Base-by-base conservation (phyloP, 2,113 vertebrate species). In the Thunnus thynnus region DNA sequence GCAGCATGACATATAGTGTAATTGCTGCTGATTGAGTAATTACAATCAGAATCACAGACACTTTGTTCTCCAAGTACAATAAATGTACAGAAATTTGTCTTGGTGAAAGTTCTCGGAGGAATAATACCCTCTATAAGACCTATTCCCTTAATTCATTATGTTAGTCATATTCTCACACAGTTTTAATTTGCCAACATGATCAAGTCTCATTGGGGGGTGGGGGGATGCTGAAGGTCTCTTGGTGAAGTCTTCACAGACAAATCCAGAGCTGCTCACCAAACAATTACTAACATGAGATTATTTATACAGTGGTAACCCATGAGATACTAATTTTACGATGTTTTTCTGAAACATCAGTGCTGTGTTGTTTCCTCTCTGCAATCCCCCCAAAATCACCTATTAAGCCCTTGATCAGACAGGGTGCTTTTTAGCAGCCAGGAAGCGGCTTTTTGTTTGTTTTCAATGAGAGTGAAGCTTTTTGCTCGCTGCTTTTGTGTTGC, bases 121-220 rank as follows among this genome's bases (percentile, higher is more conserved):
- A 57, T 65, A 18, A 78, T 52, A 0, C 2, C 54, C 51, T 72
- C 51, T 10, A n/a, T 74, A 55, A 86, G 85, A 72, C 50, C 55
- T 30, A 47, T 47, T 87, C 77, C 86, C 66, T 48, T 12, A 73
- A 30, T 76, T 76, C 50, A 73, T 86, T 81, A 81, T 13, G 41
- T 25, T 60, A 55, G 62, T 71, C 81, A 66, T 88, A 60, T 47
- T 74, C 66, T 82, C 67, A 61, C 55, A 18, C 54, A 30, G 57
- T 84, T 86, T 84, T 86, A 82, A 84, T 90, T 90, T 78, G 66
- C 66, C 5, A 17, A 36, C 55, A 32, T 57, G 74, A 78, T 72
- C 51, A 18, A 25, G 55, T 41, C 52, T 41, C 74, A 1, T 1
- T 1, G 27, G 27, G 27, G 27, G 27, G 2, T 61, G 47, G 8